Conservation (phyloP, 2,888 invertebrate genomes). For the Zygothrica quintamaculata region DNA sequence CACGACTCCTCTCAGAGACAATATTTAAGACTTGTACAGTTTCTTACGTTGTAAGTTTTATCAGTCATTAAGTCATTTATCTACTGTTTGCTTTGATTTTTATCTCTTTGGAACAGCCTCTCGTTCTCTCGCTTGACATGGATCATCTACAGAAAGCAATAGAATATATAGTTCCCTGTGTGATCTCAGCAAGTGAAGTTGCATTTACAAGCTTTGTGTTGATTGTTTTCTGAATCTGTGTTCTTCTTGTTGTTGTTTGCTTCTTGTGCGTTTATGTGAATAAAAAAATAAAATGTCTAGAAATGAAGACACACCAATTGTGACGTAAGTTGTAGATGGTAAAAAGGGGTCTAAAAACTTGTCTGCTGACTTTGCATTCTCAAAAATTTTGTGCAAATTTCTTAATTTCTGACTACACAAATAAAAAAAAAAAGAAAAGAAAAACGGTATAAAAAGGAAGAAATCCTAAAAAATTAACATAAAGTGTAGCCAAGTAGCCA, state of each 20-base stretch:
- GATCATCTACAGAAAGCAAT: slow-evolving; percentile 32
- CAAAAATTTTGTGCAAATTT: slow-evolving; percentile 49
- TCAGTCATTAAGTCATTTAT: slow-evolving; percentile 52
- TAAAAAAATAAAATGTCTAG: slow-evolving; percentile 66
- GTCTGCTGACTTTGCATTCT: slow-evolving; percentile 27
- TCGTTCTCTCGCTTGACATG: slow-evolving; percentile 17
- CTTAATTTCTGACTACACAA: slow-evolving; percentile 16
- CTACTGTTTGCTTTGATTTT: slow-evolving; percentile 60
- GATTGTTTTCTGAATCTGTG: slow-evolving; percentile 21
- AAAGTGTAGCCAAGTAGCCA: slow-evolving; percentile 33
- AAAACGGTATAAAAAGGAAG: slow-evolving; percentile 38
- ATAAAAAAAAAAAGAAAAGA: slow-evolving; percentile 28
- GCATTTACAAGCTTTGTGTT: slow-evolving; percentile 17
- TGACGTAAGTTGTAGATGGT: slow-evolving; percentile 67
- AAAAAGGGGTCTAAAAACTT: slow-evolving; percentile 7
- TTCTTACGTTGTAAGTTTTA: slow-evolving; percentile 51
- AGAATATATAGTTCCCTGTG: slow-evolving; percentile 41
- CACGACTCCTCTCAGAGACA: slow-evolving; percentile 38
- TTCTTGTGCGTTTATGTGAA: no score
- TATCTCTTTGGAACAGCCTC: slow-evolving; percentile 44
- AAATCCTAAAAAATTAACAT: slow-evolving; percentile 65
- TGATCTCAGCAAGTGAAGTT: slow-evolving; percentile 39
- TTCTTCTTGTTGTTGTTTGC: slow-evolving; percentile 31
- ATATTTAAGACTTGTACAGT: slow-evolving; percentile 32
- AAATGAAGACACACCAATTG: slow-evolving; percentile 77